Base-by-base conservation (phyloP, 2,113 vertebrate genomes). In the Desmodus rotundus region DNA sequence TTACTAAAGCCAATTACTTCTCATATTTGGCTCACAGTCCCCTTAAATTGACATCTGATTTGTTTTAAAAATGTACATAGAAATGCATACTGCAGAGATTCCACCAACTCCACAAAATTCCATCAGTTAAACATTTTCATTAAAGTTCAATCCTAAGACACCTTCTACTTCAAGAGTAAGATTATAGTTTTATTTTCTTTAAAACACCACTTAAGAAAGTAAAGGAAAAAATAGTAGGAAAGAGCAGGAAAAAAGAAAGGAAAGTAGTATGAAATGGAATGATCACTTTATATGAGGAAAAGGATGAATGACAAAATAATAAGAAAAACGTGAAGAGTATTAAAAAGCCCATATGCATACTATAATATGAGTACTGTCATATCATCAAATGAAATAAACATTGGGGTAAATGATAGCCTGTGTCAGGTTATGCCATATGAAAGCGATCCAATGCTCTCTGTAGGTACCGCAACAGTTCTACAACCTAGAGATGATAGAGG, bases 121-220 rank as follows among this genome's bases (percentile, higher is more conserved):
- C 80, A 80, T 41, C 52, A 63, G 8, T 3, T 43, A 91, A 95
- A 89, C 88, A 90, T 72, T 97, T 87, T 65, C 4, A 47, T 41
- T 54, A 68, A 78, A 36, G 12, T 12, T 43, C 13, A 92, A 88
- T 61, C 36, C 70, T 88, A 85, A 74, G 22, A 83, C 70, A 68
- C 3, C 19, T 89, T 74, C 43, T 1, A 86, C 5, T 73, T 2
- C 12, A 96, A 38, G 8, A 74, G 24, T 28, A 65, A n/a, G 74
- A 95, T 41, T 81, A 61, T 6, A 85, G 76, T 80, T 86, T 68
- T 33, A 72, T 83, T 91, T 95, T 87, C 80, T 80, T 93, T 76
- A 58, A 89, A 91, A 72, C 10, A 87, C 5, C n/a, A 95, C 50
- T 92, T 92, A 38, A 31, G 72, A 24, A 7, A 73, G 22, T 50